Evolutionary conservation across 1,140 invertebrate genomes (phyloP), one percentile per base, ranked within the genome.

Genomic region (Manduca sexta): DNA sequence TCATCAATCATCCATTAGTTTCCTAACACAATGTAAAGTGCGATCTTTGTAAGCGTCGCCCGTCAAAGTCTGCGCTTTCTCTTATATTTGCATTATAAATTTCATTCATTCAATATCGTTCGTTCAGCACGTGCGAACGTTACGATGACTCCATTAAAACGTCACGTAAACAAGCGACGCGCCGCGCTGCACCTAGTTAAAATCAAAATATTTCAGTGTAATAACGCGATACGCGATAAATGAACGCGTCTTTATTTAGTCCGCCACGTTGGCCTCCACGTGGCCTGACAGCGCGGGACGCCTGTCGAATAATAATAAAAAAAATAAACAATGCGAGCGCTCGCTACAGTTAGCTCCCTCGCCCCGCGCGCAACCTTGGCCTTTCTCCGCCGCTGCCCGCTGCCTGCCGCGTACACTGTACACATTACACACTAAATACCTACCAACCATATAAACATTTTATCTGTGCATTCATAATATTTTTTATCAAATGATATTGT

Each of bases 341-440:
- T 18, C 21, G 31, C 56, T 56, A 56, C 60, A 58, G 60, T 58
- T 58, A 58, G 46, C 50, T 43, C 10, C 43, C 30, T 15, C 41
- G 14, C 47, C 45, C 47, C 52, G 48, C 54, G 45, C 49, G 56
- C 66, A 69, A 66, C 74, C 69, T 77, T 74, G 71, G 71, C 74
- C 71, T 74, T 74, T 46, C 55, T 46, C 45, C 34, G 48, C 33
- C 11, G 11, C 34, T 12, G 14, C 34, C 34, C 34, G 14, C n/a
- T n/a, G n/a, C 34, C 34, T 12, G 34, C 34, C 34, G n/a, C 14
- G 34, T 2, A 13, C 34, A 31, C 34, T 35, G 12, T 12, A 13
- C 34, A 35, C 34, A 26, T 26, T 26, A 26, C 21, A 26, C 21
- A 26, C 21, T 8, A 26, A 26, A 33, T 49, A 41, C 38, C 17